Evolutionary conservation across 2,113 vertebrate genomes (phyloP).

Genomic region (Myocastor coypus): DNA sequence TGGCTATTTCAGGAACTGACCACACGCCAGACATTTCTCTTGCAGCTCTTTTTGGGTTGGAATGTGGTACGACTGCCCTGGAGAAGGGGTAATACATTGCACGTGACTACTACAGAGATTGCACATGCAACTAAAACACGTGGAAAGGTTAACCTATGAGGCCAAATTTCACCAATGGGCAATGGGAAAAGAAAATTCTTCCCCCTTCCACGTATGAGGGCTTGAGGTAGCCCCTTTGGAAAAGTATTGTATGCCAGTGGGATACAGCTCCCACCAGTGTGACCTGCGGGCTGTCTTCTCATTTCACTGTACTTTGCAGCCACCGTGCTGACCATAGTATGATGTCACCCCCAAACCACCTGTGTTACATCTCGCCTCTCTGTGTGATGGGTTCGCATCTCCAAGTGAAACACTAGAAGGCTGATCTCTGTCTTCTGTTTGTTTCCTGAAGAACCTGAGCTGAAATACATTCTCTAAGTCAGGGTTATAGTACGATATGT

Average conservation of each 20-base stretch:
- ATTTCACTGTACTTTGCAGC: not conserved
- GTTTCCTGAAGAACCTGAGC: not conserved
- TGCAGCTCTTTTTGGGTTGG: not conserved
- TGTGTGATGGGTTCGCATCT: not conserved
- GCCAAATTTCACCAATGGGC: not conserved
- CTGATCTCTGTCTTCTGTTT: not conserved
- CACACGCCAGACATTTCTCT: not conserved
- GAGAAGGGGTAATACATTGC: not conserved
- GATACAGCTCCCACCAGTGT: not conserved
- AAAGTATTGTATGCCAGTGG: not conserved
- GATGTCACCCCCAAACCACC: not conserved
- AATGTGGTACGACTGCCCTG: not conserved
- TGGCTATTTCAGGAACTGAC: not conserved
- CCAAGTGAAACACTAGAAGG: not conserved
- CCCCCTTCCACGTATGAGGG: not conserved
- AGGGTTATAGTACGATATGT: not conserved
- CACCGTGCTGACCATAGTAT: not conserved
- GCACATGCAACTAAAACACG: not conserved
- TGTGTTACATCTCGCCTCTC: not conserved
- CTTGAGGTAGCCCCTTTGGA: not conserved
- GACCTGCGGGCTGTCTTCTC: not conserved
- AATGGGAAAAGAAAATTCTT: not conserved
- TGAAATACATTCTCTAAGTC: not conserved
- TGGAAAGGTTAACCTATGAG: not conserved
- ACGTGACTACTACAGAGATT: not conserved